Evolutionary conservation across 2,888 invertebrate genomes (phyloP), one percentile per base, ranked within the genome.

Genomic region (Platycnemis pennipes): DNA sequence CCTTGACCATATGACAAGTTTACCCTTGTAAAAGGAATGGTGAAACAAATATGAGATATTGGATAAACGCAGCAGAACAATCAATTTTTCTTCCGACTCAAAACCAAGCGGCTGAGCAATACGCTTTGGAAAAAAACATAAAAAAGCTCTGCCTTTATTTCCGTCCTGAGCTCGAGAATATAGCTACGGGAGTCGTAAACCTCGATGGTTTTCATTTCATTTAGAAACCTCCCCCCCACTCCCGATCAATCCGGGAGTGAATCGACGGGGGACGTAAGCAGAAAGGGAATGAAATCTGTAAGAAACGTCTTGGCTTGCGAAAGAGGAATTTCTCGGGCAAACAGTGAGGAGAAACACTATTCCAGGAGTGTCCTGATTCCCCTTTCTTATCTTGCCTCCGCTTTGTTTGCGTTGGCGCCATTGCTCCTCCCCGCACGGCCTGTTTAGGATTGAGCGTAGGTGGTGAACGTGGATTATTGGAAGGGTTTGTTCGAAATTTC

Each of bases 351-450:
- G 77, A 37, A 77, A 77, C 77, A 37, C 37, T 31, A 13, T 77
- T 77, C 37, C 31, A 5, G n/a, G 63, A 11, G 37, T 37, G 37
- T 77, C 13, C 37, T 37, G 4, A 49, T 26, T 22, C 77, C 11
- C 37, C 16, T 77, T 77, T 31, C 31, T 77, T 77, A 63, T 63
- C 31, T 37, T 37, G 13, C 37, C 37, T 37, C 77, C 63, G 63
- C n/a, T n/a, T n/a, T 77, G 69, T 77, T 77, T 77, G 31, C 26
- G 13, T 77, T 77, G 77, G 31, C 77, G 77, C 37, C 13, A 77
- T 77, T 77, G 77, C 26, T n/a, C 77, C 77, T 31, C 77, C 16
- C 77, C 77, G 77, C 77, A 37, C 77, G 77, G 37, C 77, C 37
- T 77, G 13, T 77, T 77, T 77, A 2, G n/a, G 77, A n/a, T 77